Conservation (phyloP, 2,797 vertebrate genomes). For the Macroramphosus scolopax region DNA sequence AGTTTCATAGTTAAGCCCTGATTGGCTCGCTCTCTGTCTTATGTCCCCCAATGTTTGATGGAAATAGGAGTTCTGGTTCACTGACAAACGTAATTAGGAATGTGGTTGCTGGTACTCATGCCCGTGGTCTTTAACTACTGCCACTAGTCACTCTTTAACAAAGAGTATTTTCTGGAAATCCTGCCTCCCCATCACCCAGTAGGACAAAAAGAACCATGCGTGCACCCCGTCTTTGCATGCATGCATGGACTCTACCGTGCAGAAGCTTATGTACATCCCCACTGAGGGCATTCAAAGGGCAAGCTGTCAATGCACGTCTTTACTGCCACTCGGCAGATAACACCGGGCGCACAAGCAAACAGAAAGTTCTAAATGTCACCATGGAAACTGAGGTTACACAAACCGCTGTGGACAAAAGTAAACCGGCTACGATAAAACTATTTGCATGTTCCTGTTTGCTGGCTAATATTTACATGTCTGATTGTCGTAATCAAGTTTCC, state of each 20-base stretch:
- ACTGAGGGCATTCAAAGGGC: slow-evolving; percentile 46
- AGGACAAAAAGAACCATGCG: slow-evolving; percentile 5
- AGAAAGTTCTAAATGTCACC: slow-evolving; percentile 37
- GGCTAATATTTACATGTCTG: slow-evolving; percentile 52
- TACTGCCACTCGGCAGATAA: slow-evolving; percentile 26
- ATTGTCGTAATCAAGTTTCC: slow-evolving; percentile 33
- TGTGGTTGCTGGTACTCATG: slow-evolving; percentile 46
- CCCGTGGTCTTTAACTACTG: slow-evolving; percentile 27
- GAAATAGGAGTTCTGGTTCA: slow-evolving; percentile 64
- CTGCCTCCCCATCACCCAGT: slow-evolving; percentile 2
- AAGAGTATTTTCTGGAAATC: slow-evolving; percentile 34
- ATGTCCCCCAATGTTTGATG: slow-evolving; percentile 54
- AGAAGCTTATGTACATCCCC: slow-evolving; percentile 9
- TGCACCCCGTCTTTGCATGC: slow-evolving; percentile 22
- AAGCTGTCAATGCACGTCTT: slow-evolving; percentile 27
- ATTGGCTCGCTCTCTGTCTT: slow-evolving; percentile 59
- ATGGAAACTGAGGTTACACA: slow-evolving; percentile 38
- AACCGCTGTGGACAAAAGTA: slow-evolving; percentile 30
- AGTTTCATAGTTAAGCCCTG: slow-evolving; percentile 57
- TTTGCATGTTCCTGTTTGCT: slow-evolving; percentile 46
- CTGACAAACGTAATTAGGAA: slow-evolving; percentile 64
- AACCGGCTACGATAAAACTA: slow-evolving; percentile 18
- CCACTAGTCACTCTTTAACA: slow-evolving; percentile 13
- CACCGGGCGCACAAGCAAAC: slow-evolving; percentile 35
- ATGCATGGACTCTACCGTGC: slow-evolving; percentile 8